Evolutionary conservation across 2,888 invertebrate genomes (phyloP), one percentile per base, ranked within the genome.

Genomic region (Bombylius major): DNA sequence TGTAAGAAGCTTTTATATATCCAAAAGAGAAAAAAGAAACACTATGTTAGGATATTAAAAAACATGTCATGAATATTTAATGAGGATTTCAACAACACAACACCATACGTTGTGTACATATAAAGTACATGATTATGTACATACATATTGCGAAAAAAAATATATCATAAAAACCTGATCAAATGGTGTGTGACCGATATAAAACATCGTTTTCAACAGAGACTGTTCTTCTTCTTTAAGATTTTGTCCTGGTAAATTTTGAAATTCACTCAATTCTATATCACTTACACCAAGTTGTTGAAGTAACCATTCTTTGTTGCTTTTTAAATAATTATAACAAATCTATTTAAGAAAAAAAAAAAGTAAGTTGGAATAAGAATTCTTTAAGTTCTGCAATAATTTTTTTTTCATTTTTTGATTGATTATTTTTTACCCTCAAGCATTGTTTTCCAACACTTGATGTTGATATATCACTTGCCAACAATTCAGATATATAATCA

Each of bases 131-230:
- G 23, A 23, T 23, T 49, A 14, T 5, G 33, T 34, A n/a, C 8
- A 34, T 34, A 34, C 13, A 32, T 33, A 34, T 6, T 5, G 5
- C 2, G 23, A 23, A 23, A 23, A 23, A 23, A 23, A 2, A 23
- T 23, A 23, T 23, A 23, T 23, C 23, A 23, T 23, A 23, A 23
- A 23, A 65, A 87, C 87, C 79, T 88, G 86, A 73, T 90, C 89
- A 67, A 89, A 89, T 1, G 83, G 81, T 23, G 77, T 76, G 59
- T 82, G 77, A 12, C 87, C 88, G 57, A 89, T 87, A 65, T 86
- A 86, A 66, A 89, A 90, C 88, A 89, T 89, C 8, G 82, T 81
- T 66, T 86, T 82, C 0, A 88, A 71, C 12, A 89, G 72, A 0
- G 82, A 80, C 0, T 79, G 75, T 47, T 69, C 66, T 13, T 65